A percentile compares a stretch with the other conserved stretches of the same genome.
phyloP scores from a whole-genome alignment of 2,113 vertebrate genomes.

The Lophotis ruficrista region DNA sequence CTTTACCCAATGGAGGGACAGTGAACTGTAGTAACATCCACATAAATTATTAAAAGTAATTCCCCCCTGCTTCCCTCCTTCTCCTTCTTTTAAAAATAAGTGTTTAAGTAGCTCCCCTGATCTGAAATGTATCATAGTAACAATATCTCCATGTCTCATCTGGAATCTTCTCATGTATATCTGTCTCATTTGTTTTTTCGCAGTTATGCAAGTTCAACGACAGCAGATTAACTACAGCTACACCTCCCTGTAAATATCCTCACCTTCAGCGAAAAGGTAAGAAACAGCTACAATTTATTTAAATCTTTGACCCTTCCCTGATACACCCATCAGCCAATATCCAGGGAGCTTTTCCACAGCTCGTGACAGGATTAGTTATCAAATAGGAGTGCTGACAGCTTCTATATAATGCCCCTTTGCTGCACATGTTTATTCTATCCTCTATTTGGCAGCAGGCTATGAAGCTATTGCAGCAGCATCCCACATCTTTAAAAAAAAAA shows the following conservation, averaged over 20 bases:
- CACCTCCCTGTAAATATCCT: background rate
- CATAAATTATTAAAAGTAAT: background rate
- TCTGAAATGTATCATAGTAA: background rate
- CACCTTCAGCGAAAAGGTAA: background rate
- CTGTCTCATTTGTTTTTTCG: background rate
- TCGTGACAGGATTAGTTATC: background rate
- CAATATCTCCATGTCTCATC: background rate
- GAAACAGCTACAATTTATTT: background rate
- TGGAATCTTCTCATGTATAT: background rate
- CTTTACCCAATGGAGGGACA: background rate
- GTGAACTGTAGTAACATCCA: background rate
- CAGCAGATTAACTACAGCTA: background rate
- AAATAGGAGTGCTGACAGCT: background rate
- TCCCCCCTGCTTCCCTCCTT: background rate
- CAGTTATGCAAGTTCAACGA: background rate
- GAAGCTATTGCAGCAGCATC: background rate
- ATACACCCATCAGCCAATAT: background rate
- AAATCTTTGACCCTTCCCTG: background rate
- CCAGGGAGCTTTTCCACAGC: background rate
- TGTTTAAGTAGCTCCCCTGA: background rate
- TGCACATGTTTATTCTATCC: background rate
- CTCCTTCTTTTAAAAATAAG: background rate
- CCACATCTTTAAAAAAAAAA: background rate
- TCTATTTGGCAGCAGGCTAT: background rate
- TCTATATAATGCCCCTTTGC: background rate